Evolutionary conservation across 2,113 vertebrate species (phyloP).

Genomic region (Pluvianellus socialis): DNA sequence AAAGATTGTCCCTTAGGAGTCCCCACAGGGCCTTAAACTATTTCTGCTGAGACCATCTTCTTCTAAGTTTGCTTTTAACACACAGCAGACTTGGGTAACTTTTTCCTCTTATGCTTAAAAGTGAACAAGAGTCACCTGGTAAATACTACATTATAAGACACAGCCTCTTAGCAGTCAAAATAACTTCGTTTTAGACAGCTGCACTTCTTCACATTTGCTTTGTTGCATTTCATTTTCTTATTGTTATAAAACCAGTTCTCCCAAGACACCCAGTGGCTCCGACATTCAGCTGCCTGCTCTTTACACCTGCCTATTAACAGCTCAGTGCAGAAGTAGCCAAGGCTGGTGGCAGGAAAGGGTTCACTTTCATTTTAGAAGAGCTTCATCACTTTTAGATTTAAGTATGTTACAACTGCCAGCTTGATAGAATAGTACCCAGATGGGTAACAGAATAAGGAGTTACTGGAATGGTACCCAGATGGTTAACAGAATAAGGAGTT

Average conservation of each 20-base stretch:
- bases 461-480: neutral
- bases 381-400: neutral
- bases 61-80: neutral
- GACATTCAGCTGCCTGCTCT: neutral
- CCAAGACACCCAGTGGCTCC: neutral
- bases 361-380: neutral
- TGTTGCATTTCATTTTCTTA: neutral
- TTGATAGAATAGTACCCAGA: neutral
- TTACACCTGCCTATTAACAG: neutral
- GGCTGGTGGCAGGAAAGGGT: neutral
- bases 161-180: neutral
- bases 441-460: neutral
- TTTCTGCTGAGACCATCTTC: neutral
- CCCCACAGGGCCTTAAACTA: neutral
- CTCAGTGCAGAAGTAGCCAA: neutral
- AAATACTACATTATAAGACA: neutral
- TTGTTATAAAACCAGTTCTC: neutral
- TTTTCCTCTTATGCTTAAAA: neutral
- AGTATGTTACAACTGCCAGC: neutral
- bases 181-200: neutral
- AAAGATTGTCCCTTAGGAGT: neutral
- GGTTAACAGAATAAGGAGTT: neutral
- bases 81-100: neutral
- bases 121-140: neutral
- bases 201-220: neutral